A percentile compares a stretch with the other conserved stretches of the same genome.
phyloP scores from a whole-genome alignment of 2,113 vertebrate species.

The Motacilla alba region DNA sequence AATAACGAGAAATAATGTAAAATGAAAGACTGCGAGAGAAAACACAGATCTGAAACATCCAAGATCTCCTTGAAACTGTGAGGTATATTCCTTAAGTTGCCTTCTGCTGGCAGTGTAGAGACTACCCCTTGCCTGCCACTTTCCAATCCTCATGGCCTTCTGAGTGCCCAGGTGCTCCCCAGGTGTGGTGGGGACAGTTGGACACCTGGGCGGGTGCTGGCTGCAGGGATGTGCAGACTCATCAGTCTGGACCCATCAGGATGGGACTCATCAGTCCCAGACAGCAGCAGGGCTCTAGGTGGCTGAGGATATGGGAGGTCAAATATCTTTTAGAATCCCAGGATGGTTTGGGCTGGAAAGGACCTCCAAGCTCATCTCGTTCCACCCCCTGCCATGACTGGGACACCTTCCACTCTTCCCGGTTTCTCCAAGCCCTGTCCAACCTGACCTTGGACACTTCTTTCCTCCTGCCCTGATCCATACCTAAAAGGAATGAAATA shows the following conservation, averaged over 20 bases:
- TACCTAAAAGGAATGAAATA: neutral
- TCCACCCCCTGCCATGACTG: neutral
- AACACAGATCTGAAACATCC: neutral
- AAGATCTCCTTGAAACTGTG: neutral
- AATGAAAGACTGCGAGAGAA: neutral
- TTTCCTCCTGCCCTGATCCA: neutral
- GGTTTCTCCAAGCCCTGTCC: accelerated
- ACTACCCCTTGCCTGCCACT: neutral
- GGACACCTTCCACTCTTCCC: neutral
- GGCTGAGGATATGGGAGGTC: neutral
- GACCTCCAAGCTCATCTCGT: neutral
- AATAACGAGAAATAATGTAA: neutral
- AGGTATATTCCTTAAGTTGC: neutral
- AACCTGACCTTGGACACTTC: neutral
- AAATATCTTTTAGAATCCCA: neutral
- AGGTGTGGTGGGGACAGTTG: accelerated
- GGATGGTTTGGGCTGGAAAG: neutral
- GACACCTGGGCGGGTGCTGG: neutral
- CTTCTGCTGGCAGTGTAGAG: neutral
- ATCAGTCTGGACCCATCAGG: neutral
- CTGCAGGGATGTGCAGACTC: neutral
- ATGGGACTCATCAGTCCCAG: neutral
- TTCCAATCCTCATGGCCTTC: neutral
- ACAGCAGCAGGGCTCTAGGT: neutral
- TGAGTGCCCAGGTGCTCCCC: neutral